Percentiles rank a stretch among this genome's conserved stretches.
phyloP scores from a whole-genome alignment of 2,113 vertebrate species.

The Gymnarchus niloticus region DNA sequence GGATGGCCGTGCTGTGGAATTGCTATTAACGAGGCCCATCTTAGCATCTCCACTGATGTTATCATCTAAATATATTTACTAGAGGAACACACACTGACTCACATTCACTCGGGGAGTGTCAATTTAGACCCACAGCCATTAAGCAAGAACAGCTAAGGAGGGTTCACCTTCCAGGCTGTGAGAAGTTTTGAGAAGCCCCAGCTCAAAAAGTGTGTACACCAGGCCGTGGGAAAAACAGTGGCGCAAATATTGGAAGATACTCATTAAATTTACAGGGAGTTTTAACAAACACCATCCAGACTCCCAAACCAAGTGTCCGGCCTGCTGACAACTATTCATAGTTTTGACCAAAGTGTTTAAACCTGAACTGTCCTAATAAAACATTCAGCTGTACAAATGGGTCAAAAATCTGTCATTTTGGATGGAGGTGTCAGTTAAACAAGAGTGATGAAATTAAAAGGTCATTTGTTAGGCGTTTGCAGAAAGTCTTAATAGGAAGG shows the following conservation, averaged over 20 bases:
- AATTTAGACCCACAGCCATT: not conserved
- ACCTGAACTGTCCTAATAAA: not conserved
- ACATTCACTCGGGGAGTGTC: not conserved
- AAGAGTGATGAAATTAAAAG: not conserved
- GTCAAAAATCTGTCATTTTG: not conserved
- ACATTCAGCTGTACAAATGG: not conserved
- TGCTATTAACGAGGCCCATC: conserved; percentile 18
- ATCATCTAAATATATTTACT: not conserved
- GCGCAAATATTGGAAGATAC: not conserved
- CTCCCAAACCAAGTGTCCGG: not conserved
- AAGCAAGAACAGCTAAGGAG: not conserved
- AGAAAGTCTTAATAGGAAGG: not conserved
- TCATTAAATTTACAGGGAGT: not conserved
- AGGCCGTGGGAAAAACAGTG: not conserved
- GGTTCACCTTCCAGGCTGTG: not conserved
- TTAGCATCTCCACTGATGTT: not conserved
- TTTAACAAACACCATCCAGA: not conserved
- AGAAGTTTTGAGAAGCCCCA: not conserved
- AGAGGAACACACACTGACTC: conserved; percentile 1
- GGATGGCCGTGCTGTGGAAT: conserved; percentile 14
- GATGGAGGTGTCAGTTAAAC: not conserved
- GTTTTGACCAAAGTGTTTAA: not conserved
- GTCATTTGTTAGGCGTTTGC: not conserved
- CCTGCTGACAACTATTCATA: not conserved
- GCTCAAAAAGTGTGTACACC: too few relatives aligned